Base-by-base conservation (phyloP, 2,888 invertebrate genomes). In the Dasysyrphus albostriatus region DNA sequence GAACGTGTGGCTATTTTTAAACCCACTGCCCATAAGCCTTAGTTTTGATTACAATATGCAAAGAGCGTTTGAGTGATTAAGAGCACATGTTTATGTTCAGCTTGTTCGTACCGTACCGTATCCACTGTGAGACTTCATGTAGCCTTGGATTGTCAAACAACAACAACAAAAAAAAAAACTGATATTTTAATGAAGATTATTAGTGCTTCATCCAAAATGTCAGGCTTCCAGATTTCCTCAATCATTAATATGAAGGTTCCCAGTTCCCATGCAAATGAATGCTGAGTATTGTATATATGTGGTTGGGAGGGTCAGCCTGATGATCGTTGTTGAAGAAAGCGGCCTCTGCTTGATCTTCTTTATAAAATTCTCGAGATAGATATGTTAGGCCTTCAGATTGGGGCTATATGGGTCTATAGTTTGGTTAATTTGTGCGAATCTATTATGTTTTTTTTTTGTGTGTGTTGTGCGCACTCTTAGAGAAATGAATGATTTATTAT, bases 201-300 rank as follows among this genome's bases (percentile, higher is more conserved):
- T 81, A 77, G 78, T 79, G 80, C 51, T 73, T 76, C 76, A 74
- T 69, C 85, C 85, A 58, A 76, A 82, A 82, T 82, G 82, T 82
- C 85, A 76, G 81, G 81, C 84, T 85, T 81, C 73, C 85, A 85
- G 85, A 85, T 82, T 85, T 85, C 74, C 73, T 74, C 73, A 77
- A 82, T 82, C 77, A 32, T 59, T 73, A 2, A 24, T 24, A 65
- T 39, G 59, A 61, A 73, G 75, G 58, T 80, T 84, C 84, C 76
- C 84, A 80, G 58, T 80, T 84, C 84, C 76, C 84, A 80, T 72
- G 84, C 76, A 81, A 85, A 85, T 85, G 59, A 83, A 83, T 67
- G 39, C 42, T n/a, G 56, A 58, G 29, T 61, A 34, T 74, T 29
- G 42, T 44, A n/a, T n/a, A n/a, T n/a, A 59, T 75, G 65, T 75